Evolutionary conservation across 1,140 invertebrate species (phyloP).

Genomic region (Vollenhovia emeryi): DNA sequence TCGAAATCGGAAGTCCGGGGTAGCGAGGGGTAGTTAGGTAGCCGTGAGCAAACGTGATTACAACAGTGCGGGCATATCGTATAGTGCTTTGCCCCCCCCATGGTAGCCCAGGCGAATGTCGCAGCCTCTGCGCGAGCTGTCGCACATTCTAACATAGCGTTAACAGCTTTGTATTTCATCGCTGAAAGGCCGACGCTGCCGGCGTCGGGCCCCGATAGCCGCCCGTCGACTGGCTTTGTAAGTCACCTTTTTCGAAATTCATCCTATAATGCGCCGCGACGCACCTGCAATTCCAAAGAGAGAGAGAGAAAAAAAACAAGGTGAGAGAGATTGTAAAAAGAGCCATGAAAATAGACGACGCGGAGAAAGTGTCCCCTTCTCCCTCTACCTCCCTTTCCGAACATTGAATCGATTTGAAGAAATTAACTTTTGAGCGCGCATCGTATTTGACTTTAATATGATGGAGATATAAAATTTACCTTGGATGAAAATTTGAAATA

Average conservation of each 20-base stretch:
- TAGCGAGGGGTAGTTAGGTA: not conserved
- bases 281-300: not conserved
- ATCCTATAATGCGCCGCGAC: not conserved
- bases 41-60: slow-evolving; percentile 27
- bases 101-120: not conserved
- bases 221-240: slow-evolving; percentile 53
- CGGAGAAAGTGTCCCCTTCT: not conserved
- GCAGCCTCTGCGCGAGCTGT: slow-evolving; percentile 47
- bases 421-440: not conserved
- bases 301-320: slow-evolving; percentile 3
- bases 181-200: slow-evolving; percentile 56
- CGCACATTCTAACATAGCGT: slow-evolving; percentile 52
- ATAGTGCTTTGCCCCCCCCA: not conserved
- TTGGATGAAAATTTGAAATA: slow-evolving; percentile 1
- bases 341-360: not conserved
- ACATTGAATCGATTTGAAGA: not conserved
- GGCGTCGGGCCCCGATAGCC: slow-evolving; percentile 49
- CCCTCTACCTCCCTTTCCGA: not conserved
- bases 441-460: slow-evolving; percentile 16
- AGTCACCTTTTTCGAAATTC: slow-evolving; percentile 42
- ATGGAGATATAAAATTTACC: not conserved
- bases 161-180: slow-evolving; percentile 67
- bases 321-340: not conserved
- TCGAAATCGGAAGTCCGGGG: slow-evolving; percentile 44
- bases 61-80: slow-evolving; percentile 18